Evolutionary conservation across 2,888 invertebrate species (phyloP).

Genomic region (Cephus runcator): DNA sequence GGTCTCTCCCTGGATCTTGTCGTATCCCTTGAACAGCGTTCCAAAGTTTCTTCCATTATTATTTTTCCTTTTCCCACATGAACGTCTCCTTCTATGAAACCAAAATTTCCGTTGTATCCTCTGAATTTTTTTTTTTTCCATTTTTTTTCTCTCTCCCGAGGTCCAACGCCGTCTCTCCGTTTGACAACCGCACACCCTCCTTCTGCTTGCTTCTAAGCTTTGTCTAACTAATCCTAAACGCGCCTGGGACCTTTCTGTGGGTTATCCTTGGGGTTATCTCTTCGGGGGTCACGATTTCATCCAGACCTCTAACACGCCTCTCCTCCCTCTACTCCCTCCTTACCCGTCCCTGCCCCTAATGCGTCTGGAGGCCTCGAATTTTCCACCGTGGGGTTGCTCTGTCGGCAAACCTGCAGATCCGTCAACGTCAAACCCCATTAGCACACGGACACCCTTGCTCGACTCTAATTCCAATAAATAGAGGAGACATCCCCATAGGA

Average conservation of each 20-base stretch:
- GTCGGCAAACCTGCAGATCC: conserved; percentile 48
- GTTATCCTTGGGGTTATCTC: background rate
- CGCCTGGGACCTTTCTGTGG: background rate
- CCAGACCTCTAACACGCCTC: background rate
- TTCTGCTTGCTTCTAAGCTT: background rate
- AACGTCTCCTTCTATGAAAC: background rate
- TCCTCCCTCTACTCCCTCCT: background rate
- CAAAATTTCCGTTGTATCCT: background rate
- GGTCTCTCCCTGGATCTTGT: too few species aligned
- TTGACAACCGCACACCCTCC: background rate
- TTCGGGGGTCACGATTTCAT: background rate
- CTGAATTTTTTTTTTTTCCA: background rate
- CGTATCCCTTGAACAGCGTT: background rate
- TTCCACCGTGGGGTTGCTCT: background rate
- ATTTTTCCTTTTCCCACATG: background rate
- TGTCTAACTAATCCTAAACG: background rate
- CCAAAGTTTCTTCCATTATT: background rate
- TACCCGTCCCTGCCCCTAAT: background rate
- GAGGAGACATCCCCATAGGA: background rate
- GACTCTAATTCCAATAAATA: conserved; percentile 44
- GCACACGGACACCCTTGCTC: conserved; percentile 36
- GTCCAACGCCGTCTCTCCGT: background rate
- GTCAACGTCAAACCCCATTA: conserved; percentile 60
- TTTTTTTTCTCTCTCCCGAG: too few species aligned
- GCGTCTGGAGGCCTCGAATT: background rate